phyloP scores from a whole-genome alignment of 2,888 invertebrate species.

The Lottia gigantea region DNA sequence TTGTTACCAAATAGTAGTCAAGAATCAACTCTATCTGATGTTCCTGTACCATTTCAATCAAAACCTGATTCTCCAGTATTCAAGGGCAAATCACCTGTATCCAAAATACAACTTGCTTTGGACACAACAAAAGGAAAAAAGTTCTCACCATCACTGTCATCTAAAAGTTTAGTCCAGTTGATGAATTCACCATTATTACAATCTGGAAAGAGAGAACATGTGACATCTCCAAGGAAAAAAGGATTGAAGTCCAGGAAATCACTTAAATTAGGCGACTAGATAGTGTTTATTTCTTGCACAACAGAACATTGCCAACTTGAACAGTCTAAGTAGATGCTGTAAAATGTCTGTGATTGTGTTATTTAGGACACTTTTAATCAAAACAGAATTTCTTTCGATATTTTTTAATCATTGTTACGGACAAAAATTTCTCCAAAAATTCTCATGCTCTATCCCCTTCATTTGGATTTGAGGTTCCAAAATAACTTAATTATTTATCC shows the following conservation, averaged over 20 bases:
- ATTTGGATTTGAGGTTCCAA: no score
- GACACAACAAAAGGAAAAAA: constrained; percentile 36
- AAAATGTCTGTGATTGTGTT: no score
- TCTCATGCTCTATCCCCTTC: no score
- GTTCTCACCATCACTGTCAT: constrained; percentile 51
- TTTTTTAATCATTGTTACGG: no score
- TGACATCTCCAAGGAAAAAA: background rate
- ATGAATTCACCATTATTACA: constrained; percentile 53
- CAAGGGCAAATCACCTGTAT: background rate
- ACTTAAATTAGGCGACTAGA: constrained; percentile 13
- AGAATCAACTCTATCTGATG: constrained; percentile 14
- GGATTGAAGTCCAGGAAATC: constrained; percentile 20
- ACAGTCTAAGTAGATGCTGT: no score
- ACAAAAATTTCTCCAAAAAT: no score
- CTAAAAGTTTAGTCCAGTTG: constrained; percentile 50
- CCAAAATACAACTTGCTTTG: background rate
- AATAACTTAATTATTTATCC: no score
- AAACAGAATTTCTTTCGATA: no score
- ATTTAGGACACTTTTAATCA: no score
- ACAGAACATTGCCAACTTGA: no score
- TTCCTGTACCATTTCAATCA: background rate
- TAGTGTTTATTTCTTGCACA: no score
- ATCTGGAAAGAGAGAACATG: constrained; percentile 18
- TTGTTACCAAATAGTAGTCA: background rate
- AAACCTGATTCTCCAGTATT: background rate